Base-by-base conservation (phyloP, 2,888 invertebrate genomes). In the Adineta ricciae region DNA sequence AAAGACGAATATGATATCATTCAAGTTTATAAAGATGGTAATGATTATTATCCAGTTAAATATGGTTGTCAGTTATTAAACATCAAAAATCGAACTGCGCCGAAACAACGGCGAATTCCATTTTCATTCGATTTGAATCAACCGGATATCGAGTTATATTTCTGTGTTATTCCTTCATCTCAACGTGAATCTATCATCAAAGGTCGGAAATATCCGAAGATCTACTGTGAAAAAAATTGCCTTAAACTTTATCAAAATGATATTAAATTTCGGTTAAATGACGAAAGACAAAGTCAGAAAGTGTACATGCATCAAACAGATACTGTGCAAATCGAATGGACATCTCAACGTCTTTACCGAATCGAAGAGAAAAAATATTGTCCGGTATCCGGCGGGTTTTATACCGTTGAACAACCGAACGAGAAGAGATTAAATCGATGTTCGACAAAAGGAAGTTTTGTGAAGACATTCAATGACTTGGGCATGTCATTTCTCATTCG, bases 341-440 rank as follows among this genome's bases (percentile, higher is more conserved):
- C 41, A 38, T 41, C 41, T 5, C 38, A 38, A 41, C 38, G 21
- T 24, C 11, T 11, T 41, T 78, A 78, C 41, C 64, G 64, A 32
- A 78, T 78, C 1, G 78, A 78, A 78, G 78, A 78, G 41, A 78
- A 78, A 21, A 41, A 41, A 78, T 78, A 38, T 24, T 78, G 78
- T 41, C 78, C 78, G 24, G 41, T 78, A 38, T 78, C 78, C 11
- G 78, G 78, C 14, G 78, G 78, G 0, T n/a, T 78, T 38, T 78
- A 41, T 78, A 78, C 24, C 11, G 24, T 78, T n/a, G 41, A 38
- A n/a, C 21, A 78, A 21, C 21, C 38, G 14, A 24, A 21, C 24
- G 41, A 78, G 4, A 11, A 24, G n/a, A 19, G 4, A 64, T 24
- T 24, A 41, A 38, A 41, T 41, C 38, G 41, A 24, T 0, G 24